Evolutionary conservation across 1,140 invertebrate species (phyloP).

Genomic region (Maconellicoccus hirsutus): DNA sequence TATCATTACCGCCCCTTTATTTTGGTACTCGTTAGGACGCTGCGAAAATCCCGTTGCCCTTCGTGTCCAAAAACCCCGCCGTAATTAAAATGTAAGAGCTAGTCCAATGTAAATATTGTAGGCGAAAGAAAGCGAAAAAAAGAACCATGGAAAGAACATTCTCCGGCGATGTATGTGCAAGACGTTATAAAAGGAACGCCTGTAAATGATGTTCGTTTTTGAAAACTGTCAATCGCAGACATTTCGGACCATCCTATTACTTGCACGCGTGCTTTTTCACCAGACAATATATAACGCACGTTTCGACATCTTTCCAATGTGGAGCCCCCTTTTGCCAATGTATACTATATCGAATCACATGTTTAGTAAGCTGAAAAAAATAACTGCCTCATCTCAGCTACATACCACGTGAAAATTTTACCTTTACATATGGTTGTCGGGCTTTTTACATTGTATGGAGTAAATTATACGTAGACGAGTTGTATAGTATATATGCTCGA

Average conservation of each 20-base stretch:
- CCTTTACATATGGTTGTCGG: neutral
- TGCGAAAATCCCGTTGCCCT: too few species aligned
- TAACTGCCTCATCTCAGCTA: too few species aligned
- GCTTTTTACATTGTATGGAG: neutral
- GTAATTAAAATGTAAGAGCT: too few species aligned
- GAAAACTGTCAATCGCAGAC: slow-evolving; percentile 7
- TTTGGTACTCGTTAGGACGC: too few species aligned
- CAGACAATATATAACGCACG: slow-evolving; percentile 7
- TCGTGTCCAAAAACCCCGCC: too few species aligned
- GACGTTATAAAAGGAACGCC: neutral
- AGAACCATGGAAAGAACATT: slow-evolving; percentile 4
- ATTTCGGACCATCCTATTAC: neutral
- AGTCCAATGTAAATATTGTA: neutral
- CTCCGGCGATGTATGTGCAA: neutral
- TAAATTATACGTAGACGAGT: neutral
- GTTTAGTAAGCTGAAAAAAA: too few species aligned
- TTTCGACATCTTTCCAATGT: neutral
- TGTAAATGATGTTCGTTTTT: slow-evolving; percentile 9
- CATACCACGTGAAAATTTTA: neutral
- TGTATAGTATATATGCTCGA: too few species aligned
- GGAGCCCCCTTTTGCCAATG: too few species aligned
- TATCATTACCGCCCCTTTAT: neutral
- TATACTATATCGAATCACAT: too few species aligned
- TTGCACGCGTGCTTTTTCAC: slow-evolving; percentile 2
- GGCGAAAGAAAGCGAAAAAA: neutral